Evolutionary conservation across 2,113 vertebrate genomes (phyloP).

Genomic region (Brienomyrus longianalis): DNA sequence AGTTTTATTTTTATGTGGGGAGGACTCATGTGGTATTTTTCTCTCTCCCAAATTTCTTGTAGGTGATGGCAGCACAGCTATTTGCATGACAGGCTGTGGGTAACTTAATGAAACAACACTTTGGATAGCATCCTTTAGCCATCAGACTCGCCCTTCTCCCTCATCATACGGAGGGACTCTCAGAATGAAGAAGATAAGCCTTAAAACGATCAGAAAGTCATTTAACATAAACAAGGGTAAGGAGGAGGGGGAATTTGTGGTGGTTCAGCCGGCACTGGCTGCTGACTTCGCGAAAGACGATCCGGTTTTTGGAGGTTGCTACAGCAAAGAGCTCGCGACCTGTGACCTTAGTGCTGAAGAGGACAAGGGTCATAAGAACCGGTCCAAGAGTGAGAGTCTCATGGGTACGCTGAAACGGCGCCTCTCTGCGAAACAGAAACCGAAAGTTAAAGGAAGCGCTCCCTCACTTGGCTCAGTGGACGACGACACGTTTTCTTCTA

Average conservation of each 20-base stretch:
- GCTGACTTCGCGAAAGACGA: constrained; percentile 90
- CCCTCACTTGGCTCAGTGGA: constrained; percentile 70
- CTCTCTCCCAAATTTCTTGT: constrained; percentile 40
- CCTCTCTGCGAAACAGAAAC: constrained; percentile 91
- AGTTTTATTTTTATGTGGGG: background rate
- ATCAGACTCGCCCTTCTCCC: constrained; percentile 53
- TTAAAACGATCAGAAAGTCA: constrained; percentile 96
- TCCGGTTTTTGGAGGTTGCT: constrained; percentile 84
- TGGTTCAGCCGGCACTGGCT: constrained; percentile 76
- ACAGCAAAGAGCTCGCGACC: constrained; percentile 81
- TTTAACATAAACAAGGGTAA: constrained; percentile 94
- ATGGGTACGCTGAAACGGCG: constrained; percentile 94
- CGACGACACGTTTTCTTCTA: constrained; percentile 83
- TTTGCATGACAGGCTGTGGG: constrained; percentile 67
- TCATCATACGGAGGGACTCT: constrained; percentile 52
- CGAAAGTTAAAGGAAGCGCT: constrained; percentile 77
- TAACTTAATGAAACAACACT: constrained; percentile 65
- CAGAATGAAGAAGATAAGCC: constrained; percentile 99
- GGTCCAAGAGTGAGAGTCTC: constrained; percentile 85
- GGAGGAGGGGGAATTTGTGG: constrained; percentile 92
- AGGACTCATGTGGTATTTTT: background rate
- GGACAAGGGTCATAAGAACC: constrained; percentile 78
- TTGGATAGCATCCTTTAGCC: constrained; percentile 54
- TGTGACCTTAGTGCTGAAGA: constrained; percentile 79
- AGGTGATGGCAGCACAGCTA: constrained; percentile 67